Conservation (phyloP, 2,113 vertebrate species). For the Boleophthalmus pectinirostris region DNA sequence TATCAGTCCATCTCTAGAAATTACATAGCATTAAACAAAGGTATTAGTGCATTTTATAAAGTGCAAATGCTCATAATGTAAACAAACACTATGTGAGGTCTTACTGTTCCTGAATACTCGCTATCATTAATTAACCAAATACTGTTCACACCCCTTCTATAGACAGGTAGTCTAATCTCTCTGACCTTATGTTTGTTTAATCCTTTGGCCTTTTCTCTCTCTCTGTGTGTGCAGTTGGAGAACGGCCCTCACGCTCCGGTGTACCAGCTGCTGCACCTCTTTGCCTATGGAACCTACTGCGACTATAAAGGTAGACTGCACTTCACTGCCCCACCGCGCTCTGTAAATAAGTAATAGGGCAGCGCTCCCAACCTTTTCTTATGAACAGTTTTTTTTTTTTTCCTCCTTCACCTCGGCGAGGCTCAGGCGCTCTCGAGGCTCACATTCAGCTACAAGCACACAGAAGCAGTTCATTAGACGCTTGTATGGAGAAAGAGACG, state of each 20-base stretch:
- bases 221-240: conserved; percentile 80
- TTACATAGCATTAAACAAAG: too few relatives aligned
- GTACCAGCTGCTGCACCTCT: conserved; percentile 92
- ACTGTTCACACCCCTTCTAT: too few relatives aligned
- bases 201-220: background rate
- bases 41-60: too few relatives aligned
- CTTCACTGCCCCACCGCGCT: conserved; percentile 27
- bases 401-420: conserved; percentile 31
- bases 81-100: too few relatives aligned
- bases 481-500: conserved; percentile 17
- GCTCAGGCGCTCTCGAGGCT: conserved; percentile 38
- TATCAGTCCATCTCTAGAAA: too few relatives aligned
- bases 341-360: conserved; percentile 67
- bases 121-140: too few relatives aligned
- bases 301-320: conserved; percentile 88
- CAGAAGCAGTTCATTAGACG: conserved; percentile 11
- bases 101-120: too few relatives aligned
- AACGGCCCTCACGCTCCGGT: conserved; percentile 90
- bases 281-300: conserved; percentile 93
- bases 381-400: conserved; percentile 38
- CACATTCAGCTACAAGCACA: conserved; percentile 28
- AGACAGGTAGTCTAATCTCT: too few relatives aligned
- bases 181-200: background rate
- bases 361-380: conserved; percentile 50
- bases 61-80: too few relatives aligned